Conservation (phyloP, 2,888 invertebrate species). For the Alviniconcha strummeri region DNA sequence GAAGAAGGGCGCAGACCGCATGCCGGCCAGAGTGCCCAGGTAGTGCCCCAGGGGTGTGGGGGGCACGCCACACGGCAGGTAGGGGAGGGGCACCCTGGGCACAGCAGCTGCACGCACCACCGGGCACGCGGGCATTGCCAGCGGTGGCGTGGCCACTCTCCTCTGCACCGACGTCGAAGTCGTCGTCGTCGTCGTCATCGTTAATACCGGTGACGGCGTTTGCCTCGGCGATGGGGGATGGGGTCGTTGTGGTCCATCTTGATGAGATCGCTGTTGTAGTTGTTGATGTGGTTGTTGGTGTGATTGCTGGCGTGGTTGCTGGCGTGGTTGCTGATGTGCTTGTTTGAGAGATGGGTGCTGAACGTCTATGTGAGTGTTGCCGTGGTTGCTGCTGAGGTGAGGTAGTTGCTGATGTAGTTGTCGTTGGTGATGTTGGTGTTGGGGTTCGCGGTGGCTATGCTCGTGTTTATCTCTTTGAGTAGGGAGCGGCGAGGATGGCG, state of each 20-base stretch:
- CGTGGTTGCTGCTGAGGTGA: not conserved
- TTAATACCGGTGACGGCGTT: not conserved
- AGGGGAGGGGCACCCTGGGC: not conserved
- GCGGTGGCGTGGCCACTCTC: not conserved
- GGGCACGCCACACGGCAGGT: not conserved
- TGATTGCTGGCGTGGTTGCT: not conserved
- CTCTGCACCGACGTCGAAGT: not conserved
- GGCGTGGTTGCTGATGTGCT: slow-evolving; percentile 5
- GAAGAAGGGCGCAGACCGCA: slow-evolving; percentile 22
- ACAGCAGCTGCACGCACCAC: not conserved
- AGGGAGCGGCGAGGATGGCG: not conserved
- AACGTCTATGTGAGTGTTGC: not conserved
- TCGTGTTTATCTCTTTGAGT: slow-evolving; percentile 8
- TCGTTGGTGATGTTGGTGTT: not conserved
- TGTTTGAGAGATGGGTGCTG: not conserved
- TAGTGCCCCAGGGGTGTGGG: slow-evolving; percentile 9
- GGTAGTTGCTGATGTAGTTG: not conserved
- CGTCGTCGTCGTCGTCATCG: not conserved
- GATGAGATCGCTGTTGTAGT: not conserved
- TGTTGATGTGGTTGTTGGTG: not conserved
- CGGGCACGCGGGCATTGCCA: not conserved
- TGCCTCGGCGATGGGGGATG: not conserved
- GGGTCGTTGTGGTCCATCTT: not conserved
- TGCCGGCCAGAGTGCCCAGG: slow-evolving; percentile 4
- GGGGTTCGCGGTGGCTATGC: not conserved